A percentile compares a stretch with the other conserved stretches of the same genome.
phyloP scores from a whole-genome alignment of 1,140 invertebrate genomes.

The Heliconius eleuchia region DNA sequence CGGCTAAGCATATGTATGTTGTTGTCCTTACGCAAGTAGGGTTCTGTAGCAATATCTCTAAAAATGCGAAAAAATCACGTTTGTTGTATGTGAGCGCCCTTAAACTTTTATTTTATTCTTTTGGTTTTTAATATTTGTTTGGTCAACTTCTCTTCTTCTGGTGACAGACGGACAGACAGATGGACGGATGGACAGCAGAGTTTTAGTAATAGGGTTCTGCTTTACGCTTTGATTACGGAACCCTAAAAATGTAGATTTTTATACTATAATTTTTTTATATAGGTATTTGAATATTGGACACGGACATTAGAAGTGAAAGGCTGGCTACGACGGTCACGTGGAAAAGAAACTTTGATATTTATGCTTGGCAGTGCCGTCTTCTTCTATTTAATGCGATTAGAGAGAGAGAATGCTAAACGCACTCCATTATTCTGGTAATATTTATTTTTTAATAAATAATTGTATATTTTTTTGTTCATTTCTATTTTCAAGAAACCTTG shows the following conservation, averaged over 20 bases:
- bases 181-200: background rate
- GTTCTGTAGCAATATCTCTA: too few relatives aligned
- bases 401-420: slow-evolving; percentile 67
- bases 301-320: slow-evolving; percentile 77
- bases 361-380: slow-evolving; percentile 77
- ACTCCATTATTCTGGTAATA: slow-evolving; percentile 76
- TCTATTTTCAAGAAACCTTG: too few relatives aligned
- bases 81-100: too few relatives aligned
- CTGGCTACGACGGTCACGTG: slow-evolving; percentile 63
- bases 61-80: too few relatives aligned
- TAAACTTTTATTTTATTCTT: too few relatives aligned
- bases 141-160: too few relatives aligned
- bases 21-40: too few relatives aligned
- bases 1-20: too few relatives aligned
- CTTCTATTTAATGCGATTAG: slow-evolving; percentile 77
- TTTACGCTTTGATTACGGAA: too few relatives aligned
- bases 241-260: background rate
- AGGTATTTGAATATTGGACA: slow-evolving; percentile 79
- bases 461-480: background rate
- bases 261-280: background rate
- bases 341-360: slow-evolving; percentile 73
- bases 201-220: background rate
- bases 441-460: background rate
- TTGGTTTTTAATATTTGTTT: too few relatives aligned
- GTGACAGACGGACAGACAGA: too few relatives aligned